Evolutionary conservation across 1,140 invertebrate genomes (phyloP).

Genomic region (Ylistrum balloti): DNA sequence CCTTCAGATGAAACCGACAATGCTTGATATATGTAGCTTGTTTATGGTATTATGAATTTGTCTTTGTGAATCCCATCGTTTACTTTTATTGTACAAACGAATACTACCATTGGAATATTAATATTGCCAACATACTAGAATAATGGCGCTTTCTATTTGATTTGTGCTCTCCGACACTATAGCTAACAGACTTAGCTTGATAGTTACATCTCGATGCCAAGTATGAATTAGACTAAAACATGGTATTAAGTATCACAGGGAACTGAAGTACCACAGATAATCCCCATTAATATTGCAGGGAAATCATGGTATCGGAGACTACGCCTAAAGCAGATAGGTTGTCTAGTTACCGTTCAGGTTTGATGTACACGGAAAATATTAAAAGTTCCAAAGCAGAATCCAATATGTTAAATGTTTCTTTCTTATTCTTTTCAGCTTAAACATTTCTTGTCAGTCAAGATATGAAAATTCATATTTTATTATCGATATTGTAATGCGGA

Average conservation of each 20-base stretch:
- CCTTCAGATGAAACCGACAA: neutral
- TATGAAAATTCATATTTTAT: neutral
- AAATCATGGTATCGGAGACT: neutral
- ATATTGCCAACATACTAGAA: neutral
- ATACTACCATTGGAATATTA: neutral
- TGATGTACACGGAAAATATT: neutral
- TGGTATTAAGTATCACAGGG: neutral
- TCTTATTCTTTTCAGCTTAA: neutral
- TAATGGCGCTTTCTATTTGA: slow-evolving; percentile 1
- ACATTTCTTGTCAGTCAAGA: neutral
- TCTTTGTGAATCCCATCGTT: neutral
- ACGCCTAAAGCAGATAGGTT: neutral
- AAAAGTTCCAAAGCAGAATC: neutral
- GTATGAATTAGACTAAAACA: slow-evolving; percentile 18
- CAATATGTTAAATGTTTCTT: neutral
- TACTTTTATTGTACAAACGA: neutral
- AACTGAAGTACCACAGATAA: neutral
- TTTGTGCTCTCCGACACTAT: neutral
- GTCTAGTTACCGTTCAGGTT: neutral
- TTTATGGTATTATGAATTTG: neutral
- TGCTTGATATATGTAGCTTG: neutral
- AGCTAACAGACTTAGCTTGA: neutral
- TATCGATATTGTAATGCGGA: too few species aligned
- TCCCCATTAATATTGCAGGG: neutral
- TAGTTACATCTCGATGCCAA: too few species aligned